phyloP scores from a whole-genome alignment of 2,888 invertebrate genomes.

The Mythimna vitellina region DNA sequence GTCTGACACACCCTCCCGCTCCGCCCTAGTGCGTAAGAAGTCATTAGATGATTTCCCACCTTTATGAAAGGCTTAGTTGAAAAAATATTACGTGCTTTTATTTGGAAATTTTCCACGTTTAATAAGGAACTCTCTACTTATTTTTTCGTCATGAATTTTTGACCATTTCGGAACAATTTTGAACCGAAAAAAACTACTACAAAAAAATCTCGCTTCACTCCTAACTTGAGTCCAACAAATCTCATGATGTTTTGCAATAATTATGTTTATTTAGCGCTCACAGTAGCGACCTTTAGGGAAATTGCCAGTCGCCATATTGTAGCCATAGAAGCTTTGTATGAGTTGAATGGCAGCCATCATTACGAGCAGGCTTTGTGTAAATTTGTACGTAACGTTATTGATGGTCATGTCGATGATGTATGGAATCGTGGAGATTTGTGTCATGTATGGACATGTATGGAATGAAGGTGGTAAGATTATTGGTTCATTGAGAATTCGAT shows the following conservation, averaged over 20 bases:
- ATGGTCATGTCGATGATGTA: constrained; percentile 50
- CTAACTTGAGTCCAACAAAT: constrained; percentile 26
- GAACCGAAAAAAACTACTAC: background rate
- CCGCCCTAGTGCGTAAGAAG: too few relatives aligned
- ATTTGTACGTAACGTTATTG: constrained; percentile 54
- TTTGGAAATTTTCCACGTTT: too few relatives aligned
- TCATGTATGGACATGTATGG: constrained; percentile 36
- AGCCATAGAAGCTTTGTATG: constrained; percentile 44
- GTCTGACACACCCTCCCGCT: too few relatives aligned
- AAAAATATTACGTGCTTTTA: too few relatives aligned
- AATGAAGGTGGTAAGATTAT: background rate
- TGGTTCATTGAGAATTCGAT: background rate
- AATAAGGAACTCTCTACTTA: background rate
- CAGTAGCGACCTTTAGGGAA: constrained; percentile 76
- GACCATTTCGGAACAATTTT: background rate
- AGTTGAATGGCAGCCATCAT: constrained; percentile 53
- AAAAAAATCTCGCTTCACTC: background rate
- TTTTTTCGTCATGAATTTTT: background rate
- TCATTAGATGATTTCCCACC: too few relatives aligned
- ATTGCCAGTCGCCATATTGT: constrained; percentile 63
- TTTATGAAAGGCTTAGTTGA: too few relatives aligned
- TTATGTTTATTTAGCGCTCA: constrained; percentile 76
- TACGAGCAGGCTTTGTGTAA: constrained; percentile 47
- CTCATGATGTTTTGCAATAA: constrained; percentile 73
- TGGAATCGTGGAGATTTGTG: constrained; percentile 13